phyloP scores from a whole-genome alignment of 2,113 vertebrate species.

The Hucho hucho region DNA sequence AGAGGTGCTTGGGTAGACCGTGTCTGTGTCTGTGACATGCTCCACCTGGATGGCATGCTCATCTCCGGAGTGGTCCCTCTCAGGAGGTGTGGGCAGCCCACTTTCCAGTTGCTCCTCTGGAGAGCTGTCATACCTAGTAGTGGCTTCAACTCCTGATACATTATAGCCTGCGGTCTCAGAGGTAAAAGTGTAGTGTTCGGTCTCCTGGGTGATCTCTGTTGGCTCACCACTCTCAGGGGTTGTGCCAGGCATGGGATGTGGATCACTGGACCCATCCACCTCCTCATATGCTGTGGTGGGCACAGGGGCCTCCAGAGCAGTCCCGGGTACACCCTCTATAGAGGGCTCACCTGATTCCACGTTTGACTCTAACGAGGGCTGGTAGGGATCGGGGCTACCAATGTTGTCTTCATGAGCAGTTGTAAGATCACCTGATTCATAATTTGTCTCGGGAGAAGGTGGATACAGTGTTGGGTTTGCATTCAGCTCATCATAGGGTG shows the following conservation, averaged over 20 bases:
- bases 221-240: neutral
- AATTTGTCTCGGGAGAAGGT: constrained; percentile 3
- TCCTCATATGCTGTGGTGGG: neutral
- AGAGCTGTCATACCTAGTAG: constrained; percentile 14
- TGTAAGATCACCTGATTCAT: constrained; percentile 5
- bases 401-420: neutral
- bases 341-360: constrained; percentile 28
- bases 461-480: neutral
- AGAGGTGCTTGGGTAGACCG: constrained; percentile 2
- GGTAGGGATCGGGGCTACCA: constrained; percentile 33
- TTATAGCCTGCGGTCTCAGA: neutral
- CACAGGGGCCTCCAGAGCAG: neutral
- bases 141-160: constrained; percentile 22
- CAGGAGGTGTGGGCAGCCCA: constrained; percentile 12
- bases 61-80: constrained; percentile 35
- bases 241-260: constrained; percentile 20
- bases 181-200: constrained; percentile 1
- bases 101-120: constrained; percentile 5
- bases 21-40: constrained; percentile 6
- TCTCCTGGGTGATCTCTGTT: constrained; percentile 6
- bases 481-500: constrained; percentile 4
- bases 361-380: constrained; percentile 38
- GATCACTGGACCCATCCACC: constrained; percentile 26
- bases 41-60: neutral
- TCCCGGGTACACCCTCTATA: constrained; percentile 2